Base-by-base conservation (phyloP, 2,113 vertebrate species). In the Gobio gobio region DNA sequence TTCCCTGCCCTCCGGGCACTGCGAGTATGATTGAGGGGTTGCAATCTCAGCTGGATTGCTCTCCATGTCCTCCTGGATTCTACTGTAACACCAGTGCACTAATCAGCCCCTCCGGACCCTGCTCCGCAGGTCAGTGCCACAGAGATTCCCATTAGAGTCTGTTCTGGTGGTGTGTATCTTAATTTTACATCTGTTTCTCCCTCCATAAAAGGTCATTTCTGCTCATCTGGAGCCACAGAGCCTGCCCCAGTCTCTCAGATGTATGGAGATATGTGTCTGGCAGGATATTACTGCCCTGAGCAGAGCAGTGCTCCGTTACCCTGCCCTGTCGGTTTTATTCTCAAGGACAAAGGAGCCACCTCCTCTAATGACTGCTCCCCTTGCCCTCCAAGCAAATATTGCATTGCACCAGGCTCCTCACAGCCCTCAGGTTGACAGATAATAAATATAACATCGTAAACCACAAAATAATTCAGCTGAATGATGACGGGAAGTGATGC, bases 211-310 rank as follows among this genome's bases (percentile, higher is more conserved):
- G 97, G 95, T 91, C 88, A 96, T 95, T 86, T 93, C 86, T 93
- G 91, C 89, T 86, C 88, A 83, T 83, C 78, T 87, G 91, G 94
- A 81, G 93, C 94, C 85, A 87, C 84, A 3, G 93, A 94, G 63
- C 70, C 93, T 20, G 90, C 88, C 12, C 94, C 94, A 54, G 86
- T 94, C 88, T 92, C 92, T 77, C 85, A 91, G 87, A 45, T 78
- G 43, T 93, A 91, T 80, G 98, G 97, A 89, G 96, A 96, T 82
- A 91, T 98, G 86, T 99, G 97, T 84, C 96, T 97, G 0, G 26
- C 84, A 12, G 97, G 97, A 14, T 93, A 96, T 90, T 98, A 95
- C 90, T 99, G 97, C 75, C 97, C 96, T 22, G 51, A 70, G 13
- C 96, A 96, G 22, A 95, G 92, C 0, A 86, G 90, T 4, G 90